Percentiles rank a stretch among this genome's conserved stretches.
Evolutionary conservation across 1,140 invertebrate species (phyloP).

Genomic region (Venturia canescens): DNA sequence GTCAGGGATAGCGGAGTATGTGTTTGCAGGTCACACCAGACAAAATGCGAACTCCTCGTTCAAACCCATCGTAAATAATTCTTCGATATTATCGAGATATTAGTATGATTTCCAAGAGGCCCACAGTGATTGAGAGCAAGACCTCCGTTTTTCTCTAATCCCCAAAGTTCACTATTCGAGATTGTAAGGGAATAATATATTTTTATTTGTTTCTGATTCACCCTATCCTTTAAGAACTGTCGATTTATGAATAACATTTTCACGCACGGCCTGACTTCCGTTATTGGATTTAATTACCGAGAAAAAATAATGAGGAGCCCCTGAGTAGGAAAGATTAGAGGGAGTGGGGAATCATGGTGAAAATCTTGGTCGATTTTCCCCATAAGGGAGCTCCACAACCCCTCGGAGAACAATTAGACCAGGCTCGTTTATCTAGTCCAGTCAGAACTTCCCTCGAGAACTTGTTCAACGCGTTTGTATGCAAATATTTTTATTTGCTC

Average conservation of each 20-base stretch:
- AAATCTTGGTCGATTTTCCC: constrained; percentile 19
- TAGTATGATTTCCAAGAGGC: not conserved
- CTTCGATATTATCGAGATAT: constrained; percentile 11
- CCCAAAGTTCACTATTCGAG: not conserved
- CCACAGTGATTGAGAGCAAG: too few species aligned
- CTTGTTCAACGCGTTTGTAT: constrained; percentile 43
- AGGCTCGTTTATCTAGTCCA: constrained; percentile 48
- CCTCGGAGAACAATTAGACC: constrained; percentile 43
- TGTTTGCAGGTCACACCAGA: constrained; percentile 57
- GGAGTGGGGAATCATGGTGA: not conserved
- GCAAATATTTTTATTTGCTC: constrained; percentile 11
- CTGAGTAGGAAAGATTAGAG: not conserved
- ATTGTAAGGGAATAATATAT: constrained; percentile 7
- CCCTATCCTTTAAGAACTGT: not conserved
- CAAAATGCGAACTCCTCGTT: constrained; percentile 66
- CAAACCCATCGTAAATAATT: constrained; percentile 36
- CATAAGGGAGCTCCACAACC: constrained; percentile 37
- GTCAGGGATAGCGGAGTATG: constrained; percentile 8
- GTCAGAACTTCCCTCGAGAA: constrained; percentile 42
- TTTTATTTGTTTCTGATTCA: constrained; percentile 7
- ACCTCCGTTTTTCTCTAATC: not conserved
- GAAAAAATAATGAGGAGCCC: not conserved
- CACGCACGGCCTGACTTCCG: constrained; percentile 26
- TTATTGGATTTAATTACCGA: constrained; percentile 25
- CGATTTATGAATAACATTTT: constrained; percentile 21